These are phyloP conservation scores for Sphaerodactylus townsendi DNA, from an alignment of 2,113 vertebrate species.

Conservation along the genomic window DNA sequence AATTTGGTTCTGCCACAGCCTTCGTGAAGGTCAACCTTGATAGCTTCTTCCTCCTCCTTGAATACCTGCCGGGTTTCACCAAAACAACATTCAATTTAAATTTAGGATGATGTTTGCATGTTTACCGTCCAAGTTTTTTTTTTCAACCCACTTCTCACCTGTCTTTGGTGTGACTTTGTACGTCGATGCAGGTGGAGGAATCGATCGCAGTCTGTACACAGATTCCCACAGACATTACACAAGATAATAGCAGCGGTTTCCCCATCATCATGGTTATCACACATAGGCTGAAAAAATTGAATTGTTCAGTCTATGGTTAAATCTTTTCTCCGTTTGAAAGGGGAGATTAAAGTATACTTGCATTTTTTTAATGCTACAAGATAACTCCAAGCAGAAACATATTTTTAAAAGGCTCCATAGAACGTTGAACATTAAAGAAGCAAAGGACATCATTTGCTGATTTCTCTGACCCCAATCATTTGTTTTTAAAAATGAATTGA, in stretches of 20 bases:
- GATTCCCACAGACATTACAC: conserved; percentile 94
- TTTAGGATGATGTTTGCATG: not conserved
- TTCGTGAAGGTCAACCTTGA: conserved; percentile 98
- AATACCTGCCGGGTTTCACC: conserved; percentile 84
- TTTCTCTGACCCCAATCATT: not conserved
- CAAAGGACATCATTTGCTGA: not conserved
- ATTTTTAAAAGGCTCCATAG: not conserved
- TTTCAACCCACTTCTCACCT: conserved; percentile 73
- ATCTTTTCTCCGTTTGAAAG: not conserved
- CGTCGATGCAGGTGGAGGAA: conserved; percentile 97
- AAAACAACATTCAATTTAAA: conserved; percentile 21
- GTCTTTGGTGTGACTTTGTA: conserved; percentile 98
- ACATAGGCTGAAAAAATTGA: conserved; percentile 87
- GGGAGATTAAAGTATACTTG: not conserved
- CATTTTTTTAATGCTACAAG: not conserved
- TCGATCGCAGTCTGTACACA: conserved; percentile 96
- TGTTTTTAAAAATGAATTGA: not conserved
- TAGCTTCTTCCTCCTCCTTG: conserved; percentile 98
- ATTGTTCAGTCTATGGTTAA: not conserved
- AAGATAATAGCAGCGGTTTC: conserved; percentile 98
- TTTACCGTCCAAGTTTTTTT: not conserved
- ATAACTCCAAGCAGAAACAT: not conserved
- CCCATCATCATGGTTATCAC: conserved; percentile 98
- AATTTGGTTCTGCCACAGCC: conserved; percentile 97
- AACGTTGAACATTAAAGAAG: too few relatives aligned